Evolutionary conservation across 2,888 invertebrate species (phyloP).

Genomic region (Crepidodera aurea): DNA sequence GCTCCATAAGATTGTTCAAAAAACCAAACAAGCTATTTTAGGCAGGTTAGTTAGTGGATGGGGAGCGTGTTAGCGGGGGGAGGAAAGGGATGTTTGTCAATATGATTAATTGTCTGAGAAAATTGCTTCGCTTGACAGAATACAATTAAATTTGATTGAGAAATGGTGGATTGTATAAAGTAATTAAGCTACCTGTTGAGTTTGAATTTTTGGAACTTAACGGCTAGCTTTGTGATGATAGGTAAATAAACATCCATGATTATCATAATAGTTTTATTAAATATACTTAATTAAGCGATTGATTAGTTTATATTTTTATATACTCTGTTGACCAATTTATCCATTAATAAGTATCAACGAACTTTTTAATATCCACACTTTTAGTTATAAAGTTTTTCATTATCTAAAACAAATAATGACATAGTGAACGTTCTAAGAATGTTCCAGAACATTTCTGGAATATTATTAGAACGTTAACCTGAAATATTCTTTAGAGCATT

Average conservation of each 20-base stretch:
- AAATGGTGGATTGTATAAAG: slow-evolving; percentile 15
- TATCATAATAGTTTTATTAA: too few species aligned
- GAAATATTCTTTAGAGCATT: too few species aligned
- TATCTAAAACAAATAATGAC: too few species aligned
- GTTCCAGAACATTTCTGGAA: too few species aligned
- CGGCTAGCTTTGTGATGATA: neutral
- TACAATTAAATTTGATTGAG: slow-evolving; percentile 26
- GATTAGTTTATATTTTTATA: too few species aligned
- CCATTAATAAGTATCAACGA: too few species aligned
- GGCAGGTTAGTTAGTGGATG: slow-evolving; percentile 40
- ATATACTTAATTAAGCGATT: neutral
- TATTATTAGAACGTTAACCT: too few species aligned
- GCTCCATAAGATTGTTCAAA: slow-evolving; percentile 40
- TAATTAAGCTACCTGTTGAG: slow-evolving; percentile 23
- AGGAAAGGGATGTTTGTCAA: slow-evolving; percentile 25
- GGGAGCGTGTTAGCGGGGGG: slow-evolving; percentile 27
- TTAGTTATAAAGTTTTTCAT: too few species aligned
- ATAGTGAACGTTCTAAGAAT: too few species aligned
- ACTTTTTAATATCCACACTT: too few species aligned
- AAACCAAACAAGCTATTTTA: slow-evolving; percentile 46
- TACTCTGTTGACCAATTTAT: too few species aligned
- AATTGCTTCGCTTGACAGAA: slow-evolving; percentile 35
- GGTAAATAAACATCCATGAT: neutral
- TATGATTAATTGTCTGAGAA: slow-evolving; percentile 35
- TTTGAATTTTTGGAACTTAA: neutral